Evolutionary conservation across 2,797 vertebrate species (phyloP).

Genomic region (Hapalemur alaotrensis): DNA sequence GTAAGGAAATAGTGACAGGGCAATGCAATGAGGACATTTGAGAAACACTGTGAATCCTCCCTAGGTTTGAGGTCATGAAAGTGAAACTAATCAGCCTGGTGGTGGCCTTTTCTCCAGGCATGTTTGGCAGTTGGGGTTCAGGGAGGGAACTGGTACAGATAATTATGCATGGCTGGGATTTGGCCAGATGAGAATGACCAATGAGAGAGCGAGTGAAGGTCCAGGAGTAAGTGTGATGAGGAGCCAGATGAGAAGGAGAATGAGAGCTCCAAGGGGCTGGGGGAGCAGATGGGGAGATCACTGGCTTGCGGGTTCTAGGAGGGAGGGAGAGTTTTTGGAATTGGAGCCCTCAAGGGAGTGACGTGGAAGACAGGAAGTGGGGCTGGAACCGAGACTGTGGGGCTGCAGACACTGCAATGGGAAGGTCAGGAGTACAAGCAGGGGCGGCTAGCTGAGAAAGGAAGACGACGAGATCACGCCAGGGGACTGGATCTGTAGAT

Average conservation of each 20-base stretch:
- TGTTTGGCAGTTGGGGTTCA: background rate
- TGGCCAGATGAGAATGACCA: background rate
- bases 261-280: fast-evolving
- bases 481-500: background rate
- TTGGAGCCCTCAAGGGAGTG: background rate
- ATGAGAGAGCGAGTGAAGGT: background rate
- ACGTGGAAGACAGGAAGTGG: background rate
- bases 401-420: background rate
- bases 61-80: background rate
- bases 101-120: background rate
- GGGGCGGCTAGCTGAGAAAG: background rate
- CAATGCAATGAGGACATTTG: fast-evolving
- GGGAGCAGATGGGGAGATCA: background rate
- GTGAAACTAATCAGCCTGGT: background rate
- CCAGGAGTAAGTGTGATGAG: background rate
- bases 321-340: background rate
- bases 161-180: background rate
- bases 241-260: too few relatives aligned
- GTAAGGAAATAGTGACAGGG: background rate
- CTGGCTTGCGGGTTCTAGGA: background rate
- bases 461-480: background rate
- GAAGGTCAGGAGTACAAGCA: background rate
- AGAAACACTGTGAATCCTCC: background rate
- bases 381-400: background rate
- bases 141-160: background rate